These are phyloP conservation scores for Oceanodroma tethys DNA, from an alignment of 2,113 vertebrate genomes.

Conservation along the genomic window DNA sequence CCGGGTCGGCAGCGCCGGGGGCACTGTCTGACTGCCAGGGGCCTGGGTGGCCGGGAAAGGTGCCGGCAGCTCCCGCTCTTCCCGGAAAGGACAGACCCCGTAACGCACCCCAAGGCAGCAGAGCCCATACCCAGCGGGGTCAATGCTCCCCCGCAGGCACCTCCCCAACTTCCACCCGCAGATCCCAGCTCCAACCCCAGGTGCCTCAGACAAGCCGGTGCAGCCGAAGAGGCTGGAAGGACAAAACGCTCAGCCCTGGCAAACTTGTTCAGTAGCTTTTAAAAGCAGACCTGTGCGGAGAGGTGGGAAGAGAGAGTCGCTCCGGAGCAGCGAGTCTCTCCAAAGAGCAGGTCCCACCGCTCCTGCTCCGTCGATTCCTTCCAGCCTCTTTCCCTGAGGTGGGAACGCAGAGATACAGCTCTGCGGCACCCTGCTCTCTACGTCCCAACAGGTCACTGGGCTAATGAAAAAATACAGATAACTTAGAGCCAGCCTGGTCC, in stretches of 20 bases:
- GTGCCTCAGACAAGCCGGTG: neutral
- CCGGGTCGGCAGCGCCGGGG: accelerated
- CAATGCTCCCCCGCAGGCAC: neutral
- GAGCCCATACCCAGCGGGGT: neutral
- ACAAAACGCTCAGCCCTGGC: neutral
- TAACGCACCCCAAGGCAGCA: neutral
- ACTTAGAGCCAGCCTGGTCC: neutral
- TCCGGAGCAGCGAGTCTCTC: neutral
- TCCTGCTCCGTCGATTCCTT: neutral
- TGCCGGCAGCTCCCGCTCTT: neutral
- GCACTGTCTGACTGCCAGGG: neutral
- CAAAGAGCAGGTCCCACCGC: neutral
- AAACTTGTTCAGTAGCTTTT: slow-evolving; percentile 45
- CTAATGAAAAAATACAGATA: neutral
- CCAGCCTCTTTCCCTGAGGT: neutral
- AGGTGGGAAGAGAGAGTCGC: neutral
- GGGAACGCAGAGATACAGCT: neutral
- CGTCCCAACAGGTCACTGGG: accelerated
- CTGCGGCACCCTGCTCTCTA: neutral
- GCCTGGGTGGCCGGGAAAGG: neutral
- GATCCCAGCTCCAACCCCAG: neutral
- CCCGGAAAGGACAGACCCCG: accelerated
- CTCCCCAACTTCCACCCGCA: neutral
- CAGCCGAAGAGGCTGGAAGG: slow-evolving; percentile 8
- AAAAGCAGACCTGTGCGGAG: neutral